Evolutionary conservation across 2,888 invertebrate genomes (phyloP).

Genomic region (Himalopsyche kuldschensis): DNA sequence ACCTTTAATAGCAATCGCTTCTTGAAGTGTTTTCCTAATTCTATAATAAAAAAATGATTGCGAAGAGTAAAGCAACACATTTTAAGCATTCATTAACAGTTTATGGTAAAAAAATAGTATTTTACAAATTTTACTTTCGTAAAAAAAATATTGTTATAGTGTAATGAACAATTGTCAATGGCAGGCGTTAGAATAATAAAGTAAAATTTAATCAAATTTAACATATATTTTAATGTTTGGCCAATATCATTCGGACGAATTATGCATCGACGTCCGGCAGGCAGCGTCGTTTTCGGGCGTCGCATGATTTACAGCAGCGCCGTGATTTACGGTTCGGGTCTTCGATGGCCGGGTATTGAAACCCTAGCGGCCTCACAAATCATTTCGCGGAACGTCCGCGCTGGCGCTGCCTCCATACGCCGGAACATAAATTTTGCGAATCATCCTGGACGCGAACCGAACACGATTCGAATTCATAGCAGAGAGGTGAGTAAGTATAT

Average conservation of each 20-base stretch:
- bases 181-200: background rate
- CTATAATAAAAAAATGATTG: too few species aligned
- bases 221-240: background rate
- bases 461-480: background rate
- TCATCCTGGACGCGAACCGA: background rate
- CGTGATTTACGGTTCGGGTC: slow-evolving; percentile 30
- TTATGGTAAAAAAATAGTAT: too few species aligned
- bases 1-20: too few species aligned
- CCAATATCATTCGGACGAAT: background rate
- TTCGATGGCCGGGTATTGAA: slow-evolving; percentile 21
- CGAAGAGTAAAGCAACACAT: too few species aligned
- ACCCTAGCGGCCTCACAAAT: slow-evolving; percentile 31
- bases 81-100: too few species aligned
- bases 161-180: too few species aligned
- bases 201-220: background rate
- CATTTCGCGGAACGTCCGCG: slow-evolving; percentile 29
- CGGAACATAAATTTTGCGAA: slow-evolving; percentile 4
- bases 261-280: background rate
- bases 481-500: too few species aligned
- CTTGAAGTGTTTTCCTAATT: too few species aligned
- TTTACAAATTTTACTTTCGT: too few species aligned
- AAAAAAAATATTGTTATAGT: too few species aligned
- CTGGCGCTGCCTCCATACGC: slow-evolving; percentile 1
- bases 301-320: slow-evolving; percentile 25
- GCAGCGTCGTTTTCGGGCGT: slow-evolving; percentile 2